Evolutionary conservation across 2,797 vertebrate genomes (phyloP), one percentile per base, ranked within the genome.

Genomic region (Periparus ater): DNA sequence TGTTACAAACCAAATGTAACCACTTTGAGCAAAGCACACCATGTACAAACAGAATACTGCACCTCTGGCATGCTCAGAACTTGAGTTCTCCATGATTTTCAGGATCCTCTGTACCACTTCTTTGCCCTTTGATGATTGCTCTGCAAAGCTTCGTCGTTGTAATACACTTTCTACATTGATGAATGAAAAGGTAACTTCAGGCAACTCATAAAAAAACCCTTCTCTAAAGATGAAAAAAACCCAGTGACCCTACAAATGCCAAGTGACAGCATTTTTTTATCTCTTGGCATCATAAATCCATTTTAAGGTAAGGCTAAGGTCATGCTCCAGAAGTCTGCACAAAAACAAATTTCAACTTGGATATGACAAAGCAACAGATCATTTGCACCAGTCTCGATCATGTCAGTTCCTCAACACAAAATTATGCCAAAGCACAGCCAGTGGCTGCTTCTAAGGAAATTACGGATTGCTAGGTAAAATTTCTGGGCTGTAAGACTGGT

Each of bases 51-150:
- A 77, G 20, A 50, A 47, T 7, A 9, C 20, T 53, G 9, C 78
- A 98, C 98, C 98, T 98, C 61, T 98, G 96, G 84, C 98, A 98
- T 32, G 98, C 98, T 44, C 89, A 96, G 51, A 99, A 97, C 78
- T 98, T 96, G 30, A 98, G 81, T 30, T 89, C 88, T 91, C 19
- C 40, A 34, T 5, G 77, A 50, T 30, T 54, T 30, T 92, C 92
- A 40, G 95, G 80, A 67, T 93, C 91, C 21, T 82, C 75, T 6
- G 92, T 36, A 10, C 94, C 89, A 71, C 97, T 80, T 47, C 26
- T 97, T 96, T 87, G 86, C 89, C 85, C 97, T 97, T 47, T 96
- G 73, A 57, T 98, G 98, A 67, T 88, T 97, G 91, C 83, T 96
- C 63, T 98, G 96, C 81, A 98, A 72, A 50, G 92, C 72, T 17